phyloP scores from a whole-genome alignment of 2,888 invertebrate genomes.

The Germaria angustata region DNA sequence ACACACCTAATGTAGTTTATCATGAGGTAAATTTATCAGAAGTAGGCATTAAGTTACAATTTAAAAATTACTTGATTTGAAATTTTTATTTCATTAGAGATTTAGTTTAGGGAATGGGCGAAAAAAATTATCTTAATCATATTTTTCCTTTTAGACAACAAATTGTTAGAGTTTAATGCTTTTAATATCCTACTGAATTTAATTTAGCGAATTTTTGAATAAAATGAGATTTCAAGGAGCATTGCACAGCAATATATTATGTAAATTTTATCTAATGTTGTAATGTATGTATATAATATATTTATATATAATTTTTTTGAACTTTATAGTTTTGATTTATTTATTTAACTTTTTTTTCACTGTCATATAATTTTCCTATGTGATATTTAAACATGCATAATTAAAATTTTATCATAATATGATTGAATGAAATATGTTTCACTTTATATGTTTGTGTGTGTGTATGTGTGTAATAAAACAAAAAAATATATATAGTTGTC shows the following conservation, averaged over 20 bases:
- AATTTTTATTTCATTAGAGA: not conserved
- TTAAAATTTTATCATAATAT: not conserved
- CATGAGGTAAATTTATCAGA: too few species aligned
- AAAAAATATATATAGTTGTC: not conserved
- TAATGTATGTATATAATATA: not conserved
- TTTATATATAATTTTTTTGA: constrained; percentile 17
- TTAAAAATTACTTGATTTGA: too few species aligned
- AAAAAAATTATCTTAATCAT: not conserved
- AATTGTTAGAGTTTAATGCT: not conserved
- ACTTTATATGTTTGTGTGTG: too few species aligned
- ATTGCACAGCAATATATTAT: constrained; percentile 59
- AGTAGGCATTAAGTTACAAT: too few species aligned
- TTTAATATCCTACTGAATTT: not conserved
- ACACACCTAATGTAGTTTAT: too few species aligned
- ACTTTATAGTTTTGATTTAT: constrained; percentile 47
- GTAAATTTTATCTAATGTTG: constrained; percentile 40
- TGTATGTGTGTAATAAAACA: not conserved
- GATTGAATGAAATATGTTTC: not conserved
- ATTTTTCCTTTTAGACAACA: not conserved
- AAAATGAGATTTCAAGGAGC: constrained; percentile 15
- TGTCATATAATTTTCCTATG: not conserved
- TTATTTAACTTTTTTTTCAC: constrained; percentile 11
- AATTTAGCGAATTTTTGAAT: not conserved
- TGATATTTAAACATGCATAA: not conserved
- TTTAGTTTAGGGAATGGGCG: too few species aligned